These are phyloP conservation scores for Toxotes chatareus DNA, from an alignment of 2,113 vertebrate genomes.

Conservation along the genomic window DNA sequence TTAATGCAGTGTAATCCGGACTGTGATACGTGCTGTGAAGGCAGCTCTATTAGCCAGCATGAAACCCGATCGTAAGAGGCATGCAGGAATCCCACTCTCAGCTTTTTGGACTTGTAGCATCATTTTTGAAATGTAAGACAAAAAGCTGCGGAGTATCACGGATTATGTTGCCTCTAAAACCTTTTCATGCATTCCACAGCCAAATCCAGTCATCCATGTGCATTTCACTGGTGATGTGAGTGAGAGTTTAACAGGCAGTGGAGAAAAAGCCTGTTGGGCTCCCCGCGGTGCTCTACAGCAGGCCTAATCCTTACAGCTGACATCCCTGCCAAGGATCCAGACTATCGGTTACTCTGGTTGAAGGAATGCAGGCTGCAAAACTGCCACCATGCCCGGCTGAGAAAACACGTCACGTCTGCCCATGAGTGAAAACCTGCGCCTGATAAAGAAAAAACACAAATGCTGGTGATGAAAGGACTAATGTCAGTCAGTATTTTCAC, in stretches of 20 bases:
- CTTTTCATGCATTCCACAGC: constrained; percentile 37
- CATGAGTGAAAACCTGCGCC: neutral
- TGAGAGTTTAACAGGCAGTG: constrained; percentile 43
- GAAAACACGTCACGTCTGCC: constrained; percentile 37
- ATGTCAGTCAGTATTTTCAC: neutral
- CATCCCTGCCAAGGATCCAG: constrained; percentile 57
- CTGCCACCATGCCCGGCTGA: constrained; percentile 19
- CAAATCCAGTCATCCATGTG: constrained; percentile 46
- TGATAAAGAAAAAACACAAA: neutral
- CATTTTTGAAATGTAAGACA: constrained; percentile 38
- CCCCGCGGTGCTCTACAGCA: constrained; percentile 49
- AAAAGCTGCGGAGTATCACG: constrained; percentile 25
- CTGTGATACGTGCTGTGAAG: constrained; percentile 20
- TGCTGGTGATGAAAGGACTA: neutral
- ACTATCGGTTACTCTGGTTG: constrained; percentile 50
- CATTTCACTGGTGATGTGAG: constrained; percentile 36
- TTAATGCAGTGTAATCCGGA: constrained; percentile 40
- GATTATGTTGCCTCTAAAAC: constrained; percentile 32
- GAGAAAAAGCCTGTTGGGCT: constrained; percentile 47
- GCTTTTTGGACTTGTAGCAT: constrained; percentile 13
- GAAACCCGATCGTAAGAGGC: constrained; percentile 35
- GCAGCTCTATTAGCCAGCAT: constrained; percentile 15
- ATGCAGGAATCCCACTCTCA: neutral
- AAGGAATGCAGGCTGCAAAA: constrained; percentile 43
- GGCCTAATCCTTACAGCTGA: constrained; percentile 65